These are phyloP conservation scores for Eulemur macaco DNA, from an alignment of 2,113 vertebrate genomes.

Conservation along the genomic window DNA sequence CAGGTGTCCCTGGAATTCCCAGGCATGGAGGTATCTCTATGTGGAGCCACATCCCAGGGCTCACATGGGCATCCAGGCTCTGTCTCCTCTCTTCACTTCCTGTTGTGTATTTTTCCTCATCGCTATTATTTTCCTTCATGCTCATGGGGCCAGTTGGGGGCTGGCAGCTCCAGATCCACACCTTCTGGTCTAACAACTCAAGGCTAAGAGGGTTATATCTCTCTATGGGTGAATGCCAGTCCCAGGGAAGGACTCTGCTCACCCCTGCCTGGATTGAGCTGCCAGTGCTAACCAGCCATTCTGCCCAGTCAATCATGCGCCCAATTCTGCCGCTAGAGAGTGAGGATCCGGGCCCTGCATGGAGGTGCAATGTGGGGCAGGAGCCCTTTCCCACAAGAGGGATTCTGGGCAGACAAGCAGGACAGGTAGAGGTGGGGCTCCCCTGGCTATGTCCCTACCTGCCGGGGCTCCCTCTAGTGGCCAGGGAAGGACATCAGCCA, in stretches of 20 bases:
- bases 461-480: neutral
- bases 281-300: neutral
- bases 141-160: neutral
- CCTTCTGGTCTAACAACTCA: neutral
- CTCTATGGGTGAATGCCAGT: neutral
- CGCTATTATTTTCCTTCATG: too few species aligned
- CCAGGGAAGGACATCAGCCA: too few species aligned
- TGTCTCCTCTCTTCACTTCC: neutral
- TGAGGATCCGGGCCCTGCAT: neutral
- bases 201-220: neutral
- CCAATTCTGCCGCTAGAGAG: neutral
- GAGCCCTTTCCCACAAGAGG: neutral
- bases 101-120: neutral
- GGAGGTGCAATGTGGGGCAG: neutral
- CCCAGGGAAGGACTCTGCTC: neutral
- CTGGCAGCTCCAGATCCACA: neutral
- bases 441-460: too few species aligned
- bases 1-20: rapidly evolving
- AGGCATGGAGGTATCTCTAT: neutral
- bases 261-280: neutral
- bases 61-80: neutral
- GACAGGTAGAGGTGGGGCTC: rapidly evolving
- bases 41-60: too few species aligned
- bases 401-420: neutral
- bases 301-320: neutral